Base-by-base conservation (phyloP, 2,888 invertebrate species). In the Megaustenia siamemsis region DNA sequence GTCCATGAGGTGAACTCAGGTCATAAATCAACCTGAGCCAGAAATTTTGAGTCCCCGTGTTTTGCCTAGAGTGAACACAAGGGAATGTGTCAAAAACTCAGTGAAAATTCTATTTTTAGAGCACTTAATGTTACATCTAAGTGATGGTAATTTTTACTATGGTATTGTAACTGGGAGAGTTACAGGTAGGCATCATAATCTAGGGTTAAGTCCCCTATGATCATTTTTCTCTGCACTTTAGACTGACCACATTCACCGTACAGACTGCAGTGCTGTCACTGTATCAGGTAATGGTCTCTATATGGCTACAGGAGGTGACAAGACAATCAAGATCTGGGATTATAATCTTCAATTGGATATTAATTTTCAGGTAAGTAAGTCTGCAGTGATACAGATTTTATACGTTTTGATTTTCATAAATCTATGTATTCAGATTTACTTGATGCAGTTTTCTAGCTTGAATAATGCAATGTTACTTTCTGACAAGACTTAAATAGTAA, bases 271-370 rank as follows among this genome's bases (percentile, higher is more conserved):
- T 45, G 90, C 92, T 8, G 77, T 93, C 40, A 90, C 90, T 10
- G 88, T 92, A 24, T 92, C 93, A 53, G 87, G 86, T 24, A 91
- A 92, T 84, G 93, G 93, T 6, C 86, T 89, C 43, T 91, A 93
- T 88, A 88, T 94, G 82, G 92, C 91, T n/a, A 94, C 94, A 53
- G 92, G 92, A 77, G 94, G 93, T 10, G 93, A 94, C 89, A 91
- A 90, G 82, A 91, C 92, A 45, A 89, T 94, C 87, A 94, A 94
- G 86, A 90, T 94, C 40, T 94, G 94, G 94, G 93, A 93, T 87
- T 93, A 93, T 84, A 88, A 89, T 86, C 93, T 93, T 92, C 91
- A 90, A 71, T 89, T 93, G 32, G 93, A 93, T 87, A 90, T 93
- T 77, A 94, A 94, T 87, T 93, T 93, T 86, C 94, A 94, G 92